Base-by-base conservation (phyloP, 2,797 vertebrate genomes). In the Salmo trutta region DNA sequence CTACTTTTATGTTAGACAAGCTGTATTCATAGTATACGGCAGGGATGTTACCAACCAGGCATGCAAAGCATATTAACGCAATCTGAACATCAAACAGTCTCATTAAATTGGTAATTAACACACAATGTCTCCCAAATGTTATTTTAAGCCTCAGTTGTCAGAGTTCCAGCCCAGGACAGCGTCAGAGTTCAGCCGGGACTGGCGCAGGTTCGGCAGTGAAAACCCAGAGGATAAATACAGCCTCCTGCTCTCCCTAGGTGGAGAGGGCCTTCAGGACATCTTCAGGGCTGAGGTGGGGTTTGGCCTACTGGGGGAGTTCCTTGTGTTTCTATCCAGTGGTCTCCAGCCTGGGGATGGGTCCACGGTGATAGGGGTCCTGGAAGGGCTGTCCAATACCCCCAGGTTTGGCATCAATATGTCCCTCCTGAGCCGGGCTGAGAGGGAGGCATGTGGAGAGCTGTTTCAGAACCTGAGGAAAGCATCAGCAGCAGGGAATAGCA, bases 281-380 rank as follows among this genome's bases (percentile, higher is more conserved):
- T 96, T 97, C 87, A 89, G 81, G 79, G 82, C 78, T 0, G 96
- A 96, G 7, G 86, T 96, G 71, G 92, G 90, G 19, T 95, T 93
- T 64, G 95, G 95, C 12, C 93, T 96, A 70, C 91, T 97, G 12
- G 96, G 71, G 3, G 88, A 90, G 27, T 81, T 90, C 21, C 52
- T 88, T 52, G 17, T 71, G 21, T 87, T 93, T 56, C 85, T 97
- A 75, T 86, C 84, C 1, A 82, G 94, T 83, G 88, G 94, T 0
- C 17, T 93, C 76, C 77, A 15, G 51, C 77, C 5, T 0, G 73
- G 71, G 0, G 93, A 96, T 74, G 69, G 54, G 68, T 54, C 1
- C 0, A 80, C 65, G 0, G 3, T 95, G 36, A 84, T 92, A 4
- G 86, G 76, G 62, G 79, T 97, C 81, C 81, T 97, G 0, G 84